Conservation (phyloP, 35 echinoderm and acorn worm species). For the Ophiothrix spiculata region DNA sequence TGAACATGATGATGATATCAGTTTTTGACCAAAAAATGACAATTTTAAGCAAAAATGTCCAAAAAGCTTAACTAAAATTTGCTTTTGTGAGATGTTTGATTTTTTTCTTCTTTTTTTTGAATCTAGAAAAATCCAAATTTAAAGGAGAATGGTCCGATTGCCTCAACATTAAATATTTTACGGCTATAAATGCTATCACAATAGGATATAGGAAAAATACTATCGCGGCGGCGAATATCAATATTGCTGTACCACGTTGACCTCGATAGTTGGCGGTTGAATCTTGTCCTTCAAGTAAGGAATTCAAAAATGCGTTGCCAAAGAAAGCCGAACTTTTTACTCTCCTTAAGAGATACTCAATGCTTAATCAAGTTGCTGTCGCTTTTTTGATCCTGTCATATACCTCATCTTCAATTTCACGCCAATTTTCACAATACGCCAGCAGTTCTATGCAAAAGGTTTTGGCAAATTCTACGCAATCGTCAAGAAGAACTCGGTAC, state of each 20-base stretch:
- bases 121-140: no score
- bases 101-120: no score
- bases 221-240: no score
- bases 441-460: constrained; percentile 41
- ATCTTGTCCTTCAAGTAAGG: constrained; percentile 24
- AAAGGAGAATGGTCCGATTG: no score
- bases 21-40: no score
- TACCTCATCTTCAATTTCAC: constrained; percentile 27
- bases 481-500: constrained; percentile 37
- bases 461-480: constrained; percentile 62
- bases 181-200: no score
- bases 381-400: constrained; percentile 6
- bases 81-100: no score
- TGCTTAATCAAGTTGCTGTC: constrained; percentile 25
- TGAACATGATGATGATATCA: no score
- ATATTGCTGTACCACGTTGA: neutral
- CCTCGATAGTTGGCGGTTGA: constrained; percentile 10
- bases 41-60: no score
- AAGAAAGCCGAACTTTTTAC: constrained; percentile 43
- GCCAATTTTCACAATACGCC: constrained; percentile 22
- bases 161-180: no score
- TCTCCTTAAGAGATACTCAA: constrained; percentile 38
- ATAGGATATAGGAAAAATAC: no score
- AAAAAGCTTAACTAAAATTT: no score
- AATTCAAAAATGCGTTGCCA: constrained; percentile 30